Percentiles rank a stretch among this genome's conserved stretches.
These are phyloP conservation scores for Thalassoma bifasciatum DNA, from an alignment of 2,113 vertebrate genomes.

Conservation along the genomic window DNA sequence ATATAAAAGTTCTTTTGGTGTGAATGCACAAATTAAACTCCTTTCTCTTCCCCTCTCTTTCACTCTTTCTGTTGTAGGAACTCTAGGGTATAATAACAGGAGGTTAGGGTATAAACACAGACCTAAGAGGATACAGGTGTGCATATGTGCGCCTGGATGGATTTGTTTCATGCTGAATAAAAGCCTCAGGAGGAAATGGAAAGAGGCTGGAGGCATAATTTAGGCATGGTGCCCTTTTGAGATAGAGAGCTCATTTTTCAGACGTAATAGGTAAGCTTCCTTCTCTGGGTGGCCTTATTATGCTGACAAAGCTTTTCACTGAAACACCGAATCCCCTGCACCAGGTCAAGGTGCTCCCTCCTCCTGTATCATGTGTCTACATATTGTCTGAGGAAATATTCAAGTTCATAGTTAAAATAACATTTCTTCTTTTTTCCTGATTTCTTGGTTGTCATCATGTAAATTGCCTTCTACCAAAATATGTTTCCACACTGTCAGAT, in stretches of 20 bases:
- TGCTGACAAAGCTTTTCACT: constrained; percentile 24
- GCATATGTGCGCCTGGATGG: background rate
- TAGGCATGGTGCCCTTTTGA: background rate
- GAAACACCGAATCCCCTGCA: constrained; percentile 5
- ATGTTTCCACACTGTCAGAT: background rate
- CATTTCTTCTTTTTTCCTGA: background rate
- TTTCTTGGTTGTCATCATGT: background rate
- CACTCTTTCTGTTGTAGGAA: background rate
- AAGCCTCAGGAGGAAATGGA: background rate
- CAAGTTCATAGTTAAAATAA: too few species aligned
- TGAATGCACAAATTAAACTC: constrained; percentile 7
- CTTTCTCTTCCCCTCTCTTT: background rate
- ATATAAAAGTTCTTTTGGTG: background rate
- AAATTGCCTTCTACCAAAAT: too few species aligned
- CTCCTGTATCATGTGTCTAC: background rate
- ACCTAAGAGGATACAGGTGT: background rate
- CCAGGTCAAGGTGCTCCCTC: background rate
- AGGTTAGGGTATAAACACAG: too few species aligned
- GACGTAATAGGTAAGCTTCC: background rate
- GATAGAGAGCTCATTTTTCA: constrained; percentile 17
- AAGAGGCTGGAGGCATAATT: constrained; percentile 3
- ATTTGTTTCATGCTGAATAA: background rate
- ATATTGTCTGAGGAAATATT: too few species aligned
- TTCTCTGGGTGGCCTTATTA: constrained; percentile 29
- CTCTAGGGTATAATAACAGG: background rate